Evolutionary conservation across 1,140 invertebrate genomes (phyloP).

Genomic region (Idris sp.): DNA sequence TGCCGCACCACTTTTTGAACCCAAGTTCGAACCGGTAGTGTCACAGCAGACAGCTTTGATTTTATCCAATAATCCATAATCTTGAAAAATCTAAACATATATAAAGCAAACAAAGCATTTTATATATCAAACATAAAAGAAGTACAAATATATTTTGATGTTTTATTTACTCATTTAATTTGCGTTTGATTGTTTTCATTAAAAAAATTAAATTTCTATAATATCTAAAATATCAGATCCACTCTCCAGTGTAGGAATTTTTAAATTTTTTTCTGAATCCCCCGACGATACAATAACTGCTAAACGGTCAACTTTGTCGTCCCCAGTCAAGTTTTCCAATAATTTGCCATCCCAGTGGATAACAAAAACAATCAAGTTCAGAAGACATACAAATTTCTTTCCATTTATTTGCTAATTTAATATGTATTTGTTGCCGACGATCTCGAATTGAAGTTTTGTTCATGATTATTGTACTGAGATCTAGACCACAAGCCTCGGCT

Average conservation of each 20-base stretch:
- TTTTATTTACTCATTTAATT: too few species aligned
- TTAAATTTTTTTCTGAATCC: constrained; percentile 14
- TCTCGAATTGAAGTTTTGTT: constrained; percentile 8
- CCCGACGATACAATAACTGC: constrained; percentile 9
- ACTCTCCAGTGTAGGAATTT: too few species aligned
- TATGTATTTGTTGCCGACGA: constrained; percentile 4
- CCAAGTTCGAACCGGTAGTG: constrained; percentile 24
- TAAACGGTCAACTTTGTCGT: constrained; percentile 12
- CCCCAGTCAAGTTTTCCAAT: background rate
- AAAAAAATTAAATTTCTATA: too few species aligned
- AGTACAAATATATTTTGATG: too few species aligned
- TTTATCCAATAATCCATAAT: constrained; percentile 2
- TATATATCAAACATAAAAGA: background rate
- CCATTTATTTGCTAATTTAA: constrained; percentile 2
- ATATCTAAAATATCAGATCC: too few species aligned
- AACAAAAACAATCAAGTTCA: constrained; percentile 10
- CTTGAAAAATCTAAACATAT: constrained; percentile 6
- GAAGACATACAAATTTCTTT: constrained; percentile 4
- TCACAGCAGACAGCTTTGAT: constrained; percentile 18
- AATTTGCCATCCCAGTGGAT: constrained; percentile 15
- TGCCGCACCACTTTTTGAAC: constrained; percentile 10
- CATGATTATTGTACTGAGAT: constrained; percentile 7
- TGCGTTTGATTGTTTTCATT: too few species aligned
- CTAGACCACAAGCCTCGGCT: constrained; percentile 9
- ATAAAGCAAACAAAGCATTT: background rate